phyloP scores from a whole-genome alignment of 2,113 vertebrate species.

The Alaudala cheleensis region DNA sequence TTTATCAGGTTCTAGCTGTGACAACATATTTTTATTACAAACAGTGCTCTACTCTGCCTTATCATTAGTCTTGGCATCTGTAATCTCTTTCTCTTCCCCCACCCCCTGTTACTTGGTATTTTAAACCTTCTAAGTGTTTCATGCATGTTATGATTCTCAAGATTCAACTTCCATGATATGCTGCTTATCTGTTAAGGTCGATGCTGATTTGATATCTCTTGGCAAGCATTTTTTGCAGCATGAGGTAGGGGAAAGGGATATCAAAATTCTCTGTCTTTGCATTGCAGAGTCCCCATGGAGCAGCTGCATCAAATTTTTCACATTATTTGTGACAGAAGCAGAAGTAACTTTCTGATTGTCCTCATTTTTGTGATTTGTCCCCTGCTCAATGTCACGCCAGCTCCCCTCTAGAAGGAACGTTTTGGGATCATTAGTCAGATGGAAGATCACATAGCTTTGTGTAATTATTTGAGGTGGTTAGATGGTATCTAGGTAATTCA shows the following conservation, averaged over 20 bases:
- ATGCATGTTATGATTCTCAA: not conserved
- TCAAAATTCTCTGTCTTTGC: not conserved
- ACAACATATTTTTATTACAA: not conserved
- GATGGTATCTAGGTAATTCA: not conserved
- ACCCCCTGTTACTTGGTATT: not conserved
- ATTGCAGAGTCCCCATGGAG: not conserved
- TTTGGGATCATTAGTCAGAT: not conserved
- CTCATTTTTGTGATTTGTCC: not conserved
- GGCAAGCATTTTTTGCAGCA: not conserved
- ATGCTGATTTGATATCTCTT: not conserved
- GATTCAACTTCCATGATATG: not conserved
- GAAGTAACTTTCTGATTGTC: not conserved
- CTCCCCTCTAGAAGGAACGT: not conserved
- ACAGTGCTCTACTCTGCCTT: not conserved
- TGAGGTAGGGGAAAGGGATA: not conserved
- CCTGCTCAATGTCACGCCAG: not conserved
- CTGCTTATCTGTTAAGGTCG: not conserved
- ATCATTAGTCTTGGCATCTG: not conserved
- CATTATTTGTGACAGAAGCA: not conserved
- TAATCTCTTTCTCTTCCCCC: not conserved
- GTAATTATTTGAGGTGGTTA: not conserved
- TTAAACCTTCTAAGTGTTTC: not conserved
- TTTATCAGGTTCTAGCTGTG: not conserved
- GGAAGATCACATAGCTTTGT: not conserved
- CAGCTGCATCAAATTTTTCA: not conserved